Evolutionary conservation across 1,140 invertebrate genomes (phyloP), one percentile per base, ranked within the genome.

Genomic region (Bombus soroeensis): DNA sequence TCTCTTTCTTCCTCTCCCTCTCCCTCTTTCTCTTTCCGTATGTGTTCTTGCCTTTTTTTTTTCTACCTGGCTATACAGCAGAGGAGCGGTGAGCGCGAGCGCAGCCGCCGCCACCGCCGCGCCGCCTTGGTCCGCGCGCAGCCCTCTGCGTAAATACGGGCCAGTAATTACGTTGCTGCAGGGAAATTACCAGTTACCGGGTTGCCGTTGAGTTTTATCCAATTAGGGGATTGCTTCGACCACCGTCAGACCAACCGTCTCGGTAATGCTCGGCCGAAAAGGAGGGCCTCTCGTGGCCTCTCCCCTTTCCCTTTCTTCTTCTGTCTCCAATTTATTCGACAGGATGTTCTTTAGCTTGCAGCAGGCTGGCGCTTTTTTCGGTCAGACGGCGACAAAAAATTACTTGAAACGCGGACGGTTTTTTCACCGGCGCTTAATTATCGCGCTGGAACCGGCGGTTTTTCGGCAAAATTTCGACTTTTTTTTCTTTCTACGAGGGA

Each of bases 121-220:
- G 43, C 77, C 66, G 75, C 66, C 77, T 82, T 78, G 83, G 79
- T 80, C 81, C 64, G 76, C 87, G 81, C 74, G 81, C 84, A 87
- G 78, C 34, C 79, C 85, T 79, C 77, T 88, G 88, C 87, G 89
- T 89, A 92, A 91, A 91, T 91, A 89, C 87, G 81, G 83, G 71
- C 72, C 85, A 89, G 89, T 91, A 92, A 92, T 90, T 91, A 89
- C 91, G 86, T 91, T 92, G 81, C 71, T 72, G 83, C 72, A 83
- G 84, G 80, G 84, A 92, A 91, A 92, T 92, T 92, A 91, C 73
- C 85, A 89, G 83, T 92, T 91, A 86, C 87, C 87, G 87, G 68
- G 74, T 87, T 78, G 83, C 85, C 78, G 84, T 76, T 77, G 80
- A 85, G 73, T 87, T 91, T 91, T 88, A 89, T 90, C 79, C 88